Evolutionary conservation across 2,888 invertebrate genomes (phyloP).

Genomic region (Hypselothyrea guttata): DNA sequence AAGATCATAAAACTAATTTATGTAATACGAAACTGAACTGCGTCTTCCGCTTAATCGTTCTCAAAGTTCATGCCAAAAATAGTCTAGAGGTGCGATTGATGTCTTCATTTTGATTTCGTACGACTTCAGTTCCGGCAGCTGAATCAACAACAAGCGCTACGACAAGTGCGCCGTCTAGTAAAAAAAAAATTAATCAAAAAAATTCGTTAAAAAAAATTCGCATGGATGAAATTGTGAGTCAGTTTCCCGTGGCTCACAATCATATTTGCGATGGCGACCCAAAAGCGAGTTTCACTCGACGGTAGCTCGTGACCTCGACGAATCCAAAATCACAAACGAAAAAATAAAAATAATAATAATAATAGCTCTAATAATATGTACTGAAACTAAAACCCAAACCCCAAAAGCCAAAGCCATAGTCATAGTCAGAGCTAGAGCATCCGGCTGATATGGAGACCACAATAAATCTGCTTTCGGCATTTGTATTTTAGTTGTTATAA

Average conservation of each 20-base stretch:
- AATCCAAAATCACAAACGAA: constrained; percentile 53
- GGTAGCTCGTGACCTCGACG: constrained; percentile 9
- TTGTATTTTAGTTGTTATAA: constrained; percentile 1
- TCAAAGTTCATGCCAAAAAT: constrained; percentile 23
- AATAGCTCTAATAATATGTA: constrained; percentile 12
- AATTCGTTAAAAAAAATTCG: constrained; percentile 1
- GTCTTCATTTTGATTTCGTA: constrained; percentile 28
- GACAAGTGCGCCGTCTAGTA: constrained; percentile 12
- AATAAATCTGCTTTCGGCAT: constrained; percentile 31
- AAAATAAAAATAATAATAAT: no score
- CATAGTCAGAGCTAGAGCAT: constrained; percentile 22
- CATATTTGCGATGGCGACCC: constrained; percentile 24
- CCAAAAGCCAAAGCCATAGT: constrained; percentile 12
- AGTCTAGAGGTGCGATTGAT: neutral
- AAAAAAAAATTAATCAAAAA: no score
- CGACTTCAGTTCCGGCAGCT: constrained; percentile 24
- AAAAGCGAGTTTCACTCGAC: constrained; percentile 11
- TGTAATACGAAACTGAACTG: neutral
- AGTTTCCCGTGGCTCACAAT: constrained; percentile 11
- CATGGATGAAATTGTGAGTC: constrained; percentile 25
- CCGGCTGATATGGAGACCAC: constrained; percentile 39
- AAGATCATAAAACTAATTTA: no score
- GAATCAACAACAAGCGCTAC: constrained; percentile 20
- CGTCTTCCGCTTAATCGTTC: neutral
- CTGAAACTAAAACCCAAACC: neutral